Conservation (phyloP, 2,113 vertebrate genomes). For the Triplophysa tibetana region DNA sequence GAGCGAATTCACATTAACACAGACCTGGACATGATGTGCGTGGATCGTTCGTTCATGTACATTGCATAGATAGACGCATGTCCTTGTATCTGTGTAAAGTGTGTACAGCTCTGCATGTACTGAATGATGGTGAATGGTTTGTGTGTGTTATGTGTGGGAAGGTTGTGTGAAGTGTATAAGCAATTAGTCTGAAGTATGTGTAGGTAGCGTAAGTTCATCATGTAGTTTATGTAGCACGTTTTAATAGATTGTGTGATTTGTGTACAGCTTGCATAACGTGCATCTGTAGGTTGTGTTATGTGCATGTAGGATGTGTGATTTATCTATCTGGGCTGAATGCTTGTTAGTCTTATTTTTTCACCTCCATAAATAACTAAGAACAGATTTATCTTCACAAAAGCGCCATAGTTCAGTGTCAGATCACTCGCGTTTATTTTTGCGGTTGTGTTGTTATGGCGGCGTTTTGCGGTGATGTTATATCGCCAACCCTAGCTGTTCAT, state of each 20-base stretch:
- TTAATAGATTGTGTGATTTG: constrained; percentile 10
- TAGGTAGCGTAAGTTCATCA: constrained; percentile 32
- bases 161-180: background rate
- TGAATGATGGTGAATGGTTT: background rate
- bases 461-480: background rate
- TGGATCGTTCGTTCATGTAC: background rate
- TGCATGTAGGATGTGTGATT: constrained; percentile 38
- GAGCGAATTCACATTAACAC: background rate
- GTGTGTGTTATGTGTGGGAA: background rate
- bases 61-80: background rate
- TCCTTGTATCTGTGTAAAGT: background rate
- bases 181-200: constrained; percentile 26
- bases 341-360: constrained; percentile 32
- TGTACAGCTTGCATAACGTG: constrained; percentile 10
- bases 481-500: background rate
- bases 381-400: background rate
- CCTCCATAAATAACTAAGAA: constrained; percentile 29
- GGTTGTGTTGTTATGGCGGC: background rate
- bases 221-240: constrained; percentile 4
- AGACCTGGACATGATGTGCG: background rate
- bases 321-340: constrained; percentile 29
- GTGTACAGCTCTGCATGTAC: background rate
- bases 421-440: background rate
- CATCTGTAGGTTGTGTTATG: constrained; percentile 38
- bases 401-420: background rate